Evolutionary conservation across 1,140 invertebrate genomes (phyloP), one percentile per base, ranked within the genome.

Genomic region (Drosophila albomicans): DNA sequence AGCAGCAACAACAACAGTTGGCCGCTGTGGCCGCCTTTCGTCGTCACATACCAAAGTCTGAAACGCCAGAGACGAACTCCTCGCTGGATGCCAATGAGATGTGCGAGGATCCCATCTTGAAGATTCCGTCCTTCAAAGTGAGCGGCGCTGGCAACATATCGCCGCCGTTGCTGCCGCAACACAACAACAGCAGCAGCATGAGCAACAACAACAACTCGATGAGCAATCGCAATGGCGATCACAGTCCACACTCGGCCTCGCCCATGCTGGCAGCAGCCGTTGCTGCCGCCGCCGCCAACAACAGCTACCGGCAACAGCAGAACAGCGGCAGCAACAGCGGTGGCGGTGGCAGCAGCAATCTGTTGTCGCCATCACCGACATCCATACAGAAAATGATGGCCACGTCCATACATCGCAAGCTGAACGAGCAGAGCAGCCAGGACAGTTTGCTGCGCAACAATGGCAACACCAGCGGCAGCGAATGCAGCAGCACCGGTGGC

Each of bases 61-160:
- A 92, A 69, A 93, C 91, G 49, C 93, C 93, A 20, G 92, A 93
- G 73, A 84, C 88, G 46, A 90, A 51, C 63, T 80, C 92, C 79
- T 87, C 92, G 20, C 46, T 92, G 68, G 92, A 93, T 45, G 92
- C 94, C 64, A 94, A 94, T 49, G 94, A 94, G 72, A 92, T 93
- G 41, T 68, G 65, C 62, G 94, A 94, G 82, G 94, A 94, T 78
- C 93, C 96, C 91, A 97, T 98, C 93, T 94, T 98, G 82, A 97
- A 97, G 94, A 97, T 98, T 96, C 97, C 97, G 94, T 97, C 96
- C 95, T 98, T 96, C 93, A 97, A 96, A 65, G 95, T 95, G 46
- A 94, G 92, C 92, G 95, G 94, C 16, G 94, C 94, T 43, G 93
- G 94, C 15, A 78, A 91, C 87, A 70, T 92, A 91, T 93, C 92